These are phyloP conservation scores for Stichodactyla helianthus DNA, from an alignment of 64 coral and sea anemone genomes.

Conservation along the genomic window DNA sequence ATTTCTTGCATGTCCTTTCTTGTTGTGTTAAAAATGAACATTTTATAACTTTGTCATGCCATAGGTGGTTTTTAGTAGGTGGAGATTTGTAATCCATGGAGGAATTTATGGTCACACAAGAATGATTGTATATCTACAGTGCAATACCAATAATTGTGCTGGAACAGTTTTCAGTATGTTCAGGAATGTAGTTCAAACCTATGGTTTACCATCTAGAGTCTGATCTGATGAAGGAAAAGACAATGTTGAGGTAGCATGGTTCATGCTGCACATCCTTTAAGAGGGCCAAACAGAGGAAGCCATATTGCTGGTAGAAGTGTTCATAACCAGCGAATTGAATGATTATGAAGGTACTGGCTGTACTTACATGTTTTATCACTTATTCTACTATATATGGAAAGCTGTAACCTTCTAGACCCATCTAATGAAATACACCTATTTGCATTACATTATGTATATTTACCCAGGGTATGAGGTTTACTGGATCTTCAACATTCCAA, in stretches of 20 bases:
- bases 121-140: too few species aligned
- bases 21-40: too few species aligned
- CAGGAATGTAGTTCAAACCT: not conserved
- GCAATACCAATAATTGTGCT: too few species aligned
- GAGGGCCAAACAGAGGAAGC: conserved; percentile 57
- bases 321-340: conserved; percentile 3
- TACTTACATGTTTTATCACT: conserved; percentile 11
- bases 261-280: conserved; percentile 38
- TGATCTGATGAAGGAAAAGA: not conserved
- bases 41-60: too few species aligned
- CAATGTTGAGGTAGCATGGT: conserved; percentile 59
- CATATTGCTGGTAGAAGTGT: conserved; percentile 35
- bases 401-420: conserved; percentile 35
- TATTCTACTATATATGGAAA: conserved; percentile 43
- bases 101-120: too few species aligned
- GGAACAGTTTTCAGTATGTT: too few species aligned
- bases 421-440: conserved; percentile 49
- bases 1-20: too few species aligned
- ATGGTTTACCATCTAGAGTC: too few species aligned
- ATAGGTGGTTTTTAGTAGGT: too few species aligned
- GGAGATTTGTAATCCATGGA: too few species aligned
- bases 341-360: conserved; percentile 22
- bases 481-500: conserved; percentile 1
- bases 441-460: conserved; percentile 53
- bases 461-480: conserved; percentile 36